Evolutionary conservation across 2,113 vertebrate genomes (phyloP), one percentile per base, ranked within the genome.

Genomic region (Chloebia gouldiae): DNA sequence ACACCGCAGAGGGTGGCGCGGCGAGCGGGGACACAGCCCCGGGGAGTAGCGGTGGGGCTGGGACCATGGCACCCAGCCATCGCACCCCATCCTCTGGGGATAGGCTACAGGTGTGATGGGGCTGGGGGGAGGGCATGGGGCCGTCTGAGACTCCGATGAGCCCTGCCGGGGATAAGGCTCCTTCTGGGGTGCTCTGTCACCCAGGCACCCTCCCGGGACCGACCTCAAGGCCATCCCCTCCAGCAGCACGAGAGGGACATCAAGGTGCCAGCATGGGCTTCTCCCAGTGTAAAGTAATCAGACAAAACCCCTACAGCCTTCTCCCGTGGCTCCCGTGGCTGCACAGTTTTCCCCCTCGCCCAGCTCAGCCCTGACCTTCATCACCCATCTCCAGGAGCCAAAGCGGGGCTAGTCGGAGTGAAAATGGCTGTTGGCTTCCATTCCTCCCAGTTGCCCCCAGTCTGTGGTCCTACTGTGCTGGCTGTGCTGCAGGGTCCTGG

Each of bases 341-440:
- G 64, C 49, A 4, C 42, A 39, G 53, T 45, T 79, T 22, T 18
- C 37, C 8, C 24, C 10, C 22, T 3, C 2, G 6, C 27, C 21
- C 40, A 35, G 39, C 31, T 22, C 77, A 59, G 25, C 59, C 53
- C 56, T 31, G 69, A 40, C 37, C 28, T 82, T 68, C 25, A 13
- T 15, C 16, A 33, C n/a, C 19, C 75, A 14, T 40, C 45, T 37
- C 53, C 73, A 68, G 65, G 24, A 84, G 44, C 39, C 33, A 10
- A 61, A 51, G 33, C 0, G 7, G 13, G 5, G 16, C 49, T 23
- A 9, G 4, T 33, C 0, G 0, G 40, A 51, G 22, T 18, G 11
- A 59, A 24, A 81, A 25, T 11, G 22, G 4, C 11, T 49, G 5
- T 3, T 17, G 65, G 6, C 5, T 20, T 60, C 56, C 9, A 1